These are phyloP conservation scores for Argentina silus DNA, from an alignment of 2,797 vertebrate species.

Conservation along the genomic window DNA sequence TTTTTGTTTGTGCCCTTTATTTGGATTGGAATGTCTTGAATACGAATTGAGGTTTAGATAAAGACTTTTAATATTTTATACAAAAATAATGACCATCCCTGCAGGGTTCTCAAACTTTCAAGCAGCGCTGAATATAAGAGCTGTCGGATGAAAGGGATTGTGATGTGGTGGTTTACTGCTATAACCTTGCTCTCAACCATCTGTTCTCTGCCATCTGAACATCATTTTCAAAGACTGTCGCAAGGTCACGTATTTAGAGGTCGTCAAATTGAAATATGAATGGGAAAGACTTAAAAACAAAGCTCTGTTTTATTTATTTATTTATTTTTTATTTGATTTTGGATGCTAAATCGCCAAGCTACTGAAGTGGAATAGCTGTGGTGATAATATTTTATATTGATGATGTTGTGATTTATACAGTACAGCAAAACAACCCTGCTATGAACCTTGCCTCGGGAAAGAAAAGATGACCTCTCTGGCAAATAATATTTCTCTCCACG, in stretches of 20 bases:
- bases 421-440: slow-evolving; percentile 36
- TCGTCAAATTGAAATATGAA: slow-evolving; percentile 37
- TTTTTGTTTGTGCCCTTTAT: too few species aligned
- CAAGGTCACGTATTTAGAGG: slow-evolving; percentile 54
- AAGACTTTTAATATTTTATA: too few species aligned
- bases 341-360: slow-evolving; percentile 48
- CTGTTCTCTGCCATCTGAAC: slow-evolving; percentile 24
- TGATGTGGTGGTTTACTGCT: slow-evolving; percentile 20
- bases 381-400: slow-evolving; percentile 53
- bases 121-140: too few species aligned
- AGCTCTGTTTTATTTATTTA: slow-evolving; percentile 24
- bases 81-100: too few species aligned
- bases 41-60: too few species aligned
- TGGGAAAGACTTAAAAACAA: slow-evolving; percentile 39
- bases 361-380: slow-evolving; percentile 32
- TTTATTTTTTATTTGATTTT: too few species aligned
- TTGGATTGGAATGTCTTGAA: too few species aligned
- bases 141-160: slow-evolving; percentile 30
- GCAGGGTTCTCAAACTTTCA: too few species aligned
- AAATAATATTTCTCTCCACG: slow-evolving; percentile 29
- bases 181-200: slow-evolving; percentile 52
- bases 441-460: slow-evolving; percentile 43
- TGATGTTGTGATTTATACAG: too few species aligned
- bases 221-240: slow-evolving; percentile 28
- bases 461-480: slow-evolving; percentile 24